A percentile compares a stretch with the other conserved stretches of the same genome.
These are phyloP conservation scores for Ormia ochracea DNA, from an alignment of 2,888 invertebrate species.

Conservation along the genomic window DNA sequence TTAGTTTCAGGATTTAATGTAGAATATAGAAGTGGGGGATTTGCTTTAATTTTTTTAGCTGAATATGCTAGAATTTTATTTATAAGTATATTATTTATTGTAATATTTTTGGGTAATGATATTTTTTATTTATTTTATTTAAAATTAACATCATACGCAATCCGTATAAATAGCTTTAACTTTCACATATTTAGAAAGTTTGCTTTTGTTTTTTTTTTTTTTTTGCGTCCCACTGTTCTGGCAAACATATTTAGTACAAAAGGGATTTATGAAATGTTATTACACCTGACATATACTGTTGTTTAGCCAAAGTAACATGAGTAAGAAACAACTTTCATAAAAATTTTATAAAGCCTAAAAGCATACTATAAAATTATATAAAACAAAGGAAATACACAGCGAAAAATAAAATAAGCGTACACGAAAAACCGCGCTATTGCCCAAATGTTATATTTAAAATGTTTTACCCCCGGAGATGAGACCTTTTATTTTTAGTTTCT, in stretches of 20 bases:
- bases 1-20: too few relatives aligned
- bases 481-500: conserved; percentile 10
- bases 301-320: background rate
- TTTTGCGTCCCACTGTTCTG: background rate
- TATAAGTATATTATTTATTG: too few relatives aligned
- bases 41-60: too few relatives aligned
- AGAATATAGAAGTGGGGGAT: too few relatives aligned
- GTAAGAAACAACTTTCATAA: conserved; percentile 18
- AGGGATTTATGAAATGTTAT: background rate
- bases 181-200: too few relatives aligned
- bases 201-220: too few relatives aligned
- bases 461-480: conserved; percentile 54
- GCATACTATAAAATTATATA: conserved; percentile 49
- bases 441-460: conserved; percentile 33
- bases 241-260: background rate
- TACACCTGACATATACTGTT: background rate
- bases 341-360: conserved; percentile 56
- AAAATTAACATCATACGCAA: too few relatives aligned
- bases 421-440: conserved; percentile 31
- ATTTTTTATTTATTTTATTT: too few relatives aligned
- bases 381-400: conserved; percentile 3
- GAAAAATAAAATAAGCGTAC: background rate
- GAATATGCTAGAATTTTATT: too few relatives aligned
- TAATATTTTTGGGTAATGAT: too few relatives aligned
- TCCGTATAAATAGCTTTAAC: too few relatives aligned